Evolutionary conservation across 2,888 invertebrate species (phyloP).

Genomic region (Pimpla rufipes): DNA sequence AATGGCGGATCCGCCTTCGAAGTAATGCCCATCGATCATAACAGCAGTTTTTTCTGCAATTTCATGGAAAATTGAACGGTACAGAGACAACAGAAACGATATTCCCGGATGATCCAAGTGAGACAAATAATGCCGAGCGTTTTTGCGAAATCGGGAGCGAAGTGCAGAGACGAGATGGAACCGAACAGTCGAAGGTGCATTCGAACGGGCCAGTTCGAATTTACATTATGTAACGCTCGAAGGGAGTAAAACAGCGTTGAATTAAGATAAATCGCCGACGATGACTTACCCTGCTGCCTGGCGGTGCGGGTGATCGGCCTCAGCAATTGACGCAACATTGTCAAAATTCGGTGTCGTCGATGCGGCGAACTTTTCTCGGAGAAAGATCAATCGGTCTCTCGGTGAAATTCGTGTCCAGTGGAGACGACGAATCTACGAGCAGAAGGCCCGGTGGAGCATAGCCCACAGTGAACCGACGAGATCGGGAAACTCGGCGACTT

Average conservation of each 20-base stretch:
- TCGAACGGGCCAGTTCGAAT: slow-evolving; percentile 16
- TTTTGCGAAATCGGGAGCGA: neutral
- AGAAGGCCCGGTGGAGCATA: neutral
- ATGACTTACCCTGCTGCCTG: slow-evolving; percentile 54
- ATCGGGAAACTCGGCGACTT: neutral
- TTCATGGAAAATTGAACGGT: neutral
- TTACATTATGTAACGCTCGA: slow-evolving; percentile 54
- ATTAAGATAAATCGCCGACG: neutral
- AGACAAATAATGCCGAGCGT: slow-evolving; percentile 12
- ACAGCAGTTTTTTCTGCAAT: neutral
- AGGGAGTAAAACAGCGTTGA: neutral
- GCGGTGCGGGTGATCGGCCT: slow-evolving; percentile 56
- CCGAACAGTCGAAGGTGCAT: slow-evolving; percentile 5
- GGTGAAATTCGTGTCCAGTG: neutral
- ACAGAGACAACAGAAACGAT: neutral
- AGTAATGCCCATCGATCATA: neutral
- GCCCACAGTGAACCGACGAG: neutral
- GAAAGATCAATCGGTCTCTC: slow-evolving; percentile 20
- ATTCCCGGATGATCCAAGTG: neutral
- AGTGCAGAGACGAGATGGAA: neutral
- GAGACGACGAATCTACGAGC: slow-evolving; percentile 22
- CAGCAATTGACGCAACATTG: slow-evolving; percentile 67
- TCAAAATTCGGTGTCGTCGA: slow-evolving; percentile 25
- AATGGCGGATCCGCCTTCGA: neutral
- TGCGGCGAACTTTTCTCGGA: slow-evolving; percentile 13